Conservation (phyloP, 2,113 vertebrate genomes). For the Tetraodon nigroviridis region DNA sequence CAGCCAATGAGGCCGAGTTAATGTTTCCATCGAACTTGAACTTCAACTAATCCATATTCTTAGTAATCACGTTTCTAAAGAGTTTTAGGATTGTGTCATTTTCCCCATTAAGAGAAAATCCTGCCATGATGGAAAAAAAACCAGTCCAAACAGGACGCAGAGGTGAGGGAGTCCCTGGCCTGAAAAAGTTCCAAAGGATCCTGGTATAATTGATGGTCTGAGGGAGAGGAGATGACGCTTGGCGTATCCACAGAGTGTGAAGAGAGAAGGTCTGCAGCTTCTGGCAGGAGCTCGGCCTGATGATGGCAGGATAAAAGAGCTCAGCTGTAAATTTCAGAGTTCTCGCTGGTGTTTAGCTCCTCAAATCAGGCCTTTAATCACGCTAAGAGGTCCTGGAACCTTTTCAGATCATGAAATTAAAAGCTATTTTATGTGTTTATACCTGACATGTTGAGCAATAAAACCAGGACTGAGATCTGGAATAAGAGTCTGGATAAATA, state of each 20-base stretch:
- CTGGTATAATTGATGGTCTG: slow-evolving; percentile 63
- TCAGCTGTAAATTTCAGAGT: background rate
- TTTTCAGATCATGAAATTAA: too few relatives aligned
- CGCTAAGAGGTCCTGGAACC: background rate
- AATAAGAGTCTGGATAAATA: background rate
- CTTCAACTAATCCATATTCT: background rate
- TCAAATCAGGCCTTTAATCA: slow-evolving; percentile 11
- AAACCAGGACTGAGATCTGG: too few relatives aligned
- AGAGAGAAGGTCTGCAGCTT: slow-evolving; percentile 42
- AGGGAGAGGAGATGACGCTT: slow-evolving; percentile 40
- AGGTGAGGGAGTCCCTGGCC: slow-evolving; percentile 41
- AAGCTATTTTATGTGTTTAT: too few relatives aligned
- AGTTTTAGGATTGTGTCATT: slow-evolving; percentile 7
- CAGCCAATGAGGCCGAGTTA: too few relatives aligned
- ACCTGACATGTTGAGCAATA: too few relatives aligned
- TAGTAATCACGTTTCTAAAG: slow-evolving; percentile 11
- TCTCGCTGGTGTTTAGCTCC: slow-evolving; percentile 4
- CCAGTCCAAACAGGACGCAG: slow-evolving; percentile 51
- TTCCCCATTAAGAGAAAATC: slow-evolving; percentile 29
- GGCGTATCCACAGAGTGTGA: slow-evolving; percentile 48
- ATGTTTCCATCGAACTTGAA: too few relatives aligned
- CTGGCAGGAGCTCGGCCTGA: slow-evolving; percentile 30
- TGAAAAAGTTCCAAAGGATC: slow-evolving; percentile 37
- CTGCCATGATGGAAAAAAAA: slow-evolving; percentile 45
- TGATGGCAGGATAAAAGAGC: slow-evolving; percentile 9